Conservation (phyloP, 2,888 invertebrate genomes). For the Pinctada fucata region DNA sequence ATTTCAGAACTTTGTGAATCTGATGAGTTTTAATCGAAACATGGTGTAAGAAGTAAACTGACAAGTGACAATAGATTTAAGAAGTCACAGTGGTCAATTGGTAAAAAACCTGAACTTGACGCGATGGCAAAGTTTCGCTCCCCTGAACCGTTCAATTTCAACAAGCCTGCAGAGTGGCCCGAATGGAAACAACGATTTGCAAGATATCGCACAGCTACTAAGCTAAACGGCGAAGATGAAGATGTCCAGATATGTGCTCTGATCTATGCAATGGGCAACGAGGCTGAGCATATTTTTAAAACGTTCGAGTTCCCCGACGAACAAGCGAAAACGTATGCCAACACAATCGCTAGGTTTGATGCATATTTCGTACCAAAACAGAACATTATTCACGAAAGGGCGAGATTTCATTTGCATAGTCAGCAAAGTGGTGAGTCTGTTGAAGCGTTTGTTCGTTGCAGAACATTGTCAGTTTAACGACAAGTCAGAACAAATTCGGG, state of each 20-base stretch:
- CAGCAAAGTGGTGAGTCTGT: slow-evolving; percentile 40
- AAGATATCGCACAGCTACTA: slow-evolving; percentile 40
- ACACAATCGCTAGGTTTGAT: slow-evolving; percentile 35
- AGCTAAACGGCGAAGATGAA: slow-evolving; percentile 39
- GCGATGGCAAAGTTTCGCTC: slow-evolving; percentile 12
- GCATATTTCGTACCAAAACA: too few relatives aligned
- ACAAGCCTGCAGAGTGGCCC: slow-evolving; percentile 37
- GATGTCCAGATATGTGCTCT: slow-evolving; percentile 36
- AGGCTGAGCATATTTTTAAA: slow-evolving; percentile 38
- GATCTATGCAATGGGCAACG: background rate
- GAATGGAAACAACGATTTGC: slow-evolving; percentile 43
- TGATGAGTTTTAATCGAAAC: background rate
- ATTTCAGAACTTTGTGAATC: too few relatives aligned
- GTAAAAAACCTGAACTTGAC: background rate
- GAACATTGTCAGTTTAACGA: slow-evolving; percentile 38
- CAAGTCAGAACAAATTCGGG: slow-evolving; percentile 31
- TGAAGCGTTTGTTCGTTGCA: slow-evolving; percentile 23
- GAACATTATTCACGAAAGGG: too few relatives aligned
- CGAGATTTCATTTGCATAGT: slow-evolving; percentile 13
- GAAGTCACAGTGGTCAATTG: background rate
- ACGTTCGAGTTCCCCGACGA: slow-evolving; percentile 23
- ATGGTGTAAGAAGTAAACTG: slow-evolving; percentile 18
- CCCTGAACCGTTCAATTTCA: slow-evolving; percentile 29
- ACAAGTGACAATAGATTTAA: background rate
- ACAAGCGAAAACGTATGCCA: slow-evolving; percentile 28